Conservation (phyloP, 2,888 invertebrate species). For the Blastobasis lacticolella region DNA sequence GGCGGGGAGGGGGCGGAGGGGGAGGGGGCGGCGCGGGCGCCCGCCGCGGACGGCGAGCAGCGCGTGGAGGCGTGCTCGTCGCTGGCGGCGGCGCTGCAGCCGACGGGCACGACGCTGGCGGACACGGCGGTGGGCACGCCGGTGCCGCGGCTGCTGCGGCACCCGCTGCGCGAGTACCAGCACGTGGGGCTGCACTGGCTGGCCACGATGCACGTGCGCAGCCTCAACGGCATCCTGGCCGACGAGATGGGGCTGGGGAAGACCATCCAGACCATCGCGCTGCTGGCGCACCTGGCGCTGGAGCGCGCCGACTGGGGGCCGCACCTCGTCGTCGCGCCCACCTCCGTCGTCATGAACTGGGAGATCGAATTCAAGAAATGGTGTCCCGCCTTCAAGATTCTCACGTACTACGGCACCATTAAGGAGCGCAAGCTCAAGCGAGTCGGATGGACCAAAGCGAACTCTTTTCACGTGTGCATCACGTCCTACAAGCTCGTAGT, state of each 20-base stretch:
- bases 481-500: conserved; percentile 98
- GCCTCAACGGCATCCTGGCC: conserved; percentile 95
- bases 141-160: conserved; percentile 94
- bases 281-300: conserved; percentile 94
- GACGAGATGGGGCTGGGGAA: conserved; percentile 99
- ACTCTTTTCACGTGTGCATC: conserved; percentile 98
- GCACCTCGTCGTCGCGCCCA: conserved; percentile 98
- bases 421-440: conserved; percentile 95
- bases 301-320: conserved; percentile 97
- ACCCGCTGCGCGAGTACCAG: conserved; percentile 94
- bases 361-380: conserved; percentile 99
- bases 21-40: conserved; percentile 18
- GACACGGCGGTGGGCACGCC: conserved; percentile 95
- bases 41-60: conserved; percentile 70
- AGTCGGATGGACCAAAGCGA: conserved; percentile 98
- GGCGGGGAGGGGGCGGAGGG: conserved; percentile 8
- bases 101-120: conserved; percentile 96
- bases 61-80: conserved; percentile 95
- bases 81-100: conserved; percentile 96
- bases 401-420: conserved; percentile 97
- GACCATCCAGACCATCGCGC: conserved; percentile 96
- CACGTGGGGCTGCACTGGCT: conserved; percentile 98
- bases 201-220: conserved; percentile 95
- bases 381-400: conserved; percentile 99
- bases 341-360: conserved; percentile 99